Base-by-base conservation (phyloP, 2,797 vertebrate genomes). In the Typhlichthys subterraneus region DNA sequence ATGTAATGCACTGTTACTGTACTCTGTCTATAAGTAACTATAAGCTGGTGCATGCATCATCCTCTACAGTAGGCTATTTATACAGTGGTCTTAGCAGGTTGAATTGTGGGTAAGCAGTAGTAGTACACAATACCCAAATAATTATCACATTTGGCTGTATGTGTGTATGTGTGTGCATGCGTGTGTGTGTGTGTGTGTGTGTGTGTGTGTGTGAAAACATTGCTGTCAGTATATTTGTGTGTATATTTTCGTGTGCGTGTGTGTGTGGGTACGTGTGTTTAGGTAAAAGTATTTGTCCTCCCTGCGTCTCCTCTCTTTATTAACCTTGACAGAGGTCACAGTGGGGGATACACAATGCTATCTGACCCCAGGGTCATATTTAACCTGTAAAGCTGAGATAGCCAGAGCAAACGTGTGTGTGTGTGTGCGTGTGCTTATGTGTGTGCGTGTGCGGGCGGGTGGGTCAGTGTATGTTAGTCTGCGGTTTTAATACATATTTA, bases 301-400 rank as follows among this genome's bases (percentile, higher is more conserved):
- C 79, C 67, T 12, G 57, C 57, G 53, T 80, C 53, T 76, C 48
- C 57, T 66, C 33, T 67, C 56, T 66, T 33, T 67, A 38, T 65
- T 64, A 59, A 72, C 68, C 76, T 79, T 49, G 65, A 73, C 79
- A 79, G 66, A 87, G 85, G 84, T 89, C 90, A 84, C 3, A 73
- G 67, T 75, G 75, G 72, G 79, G 75, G 69, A 73, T 47, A 17
- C 69, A 53, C 50, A 57, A 59, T 56, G 54, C 56, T 55, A 38
- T 54, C 50, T 88, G 87, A 89, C 85, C 87, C 85, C 58, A 19
- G 75, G 85, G 87, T 90, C 88, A 87, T 52, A 62, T 69, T 61
- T 84, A 81, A 88, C 73, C 90, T 93, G 90, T 63, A 59, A 69
- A 85, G 86, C 73, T 72, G 72, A 86, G 92, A 93, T 92, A 89